Evolutionary conservation across 1,140 invertebrate species (phyloP), one percentile per base, ranked within the genome.

Genomic region (Drosophila sp.): DNA sequence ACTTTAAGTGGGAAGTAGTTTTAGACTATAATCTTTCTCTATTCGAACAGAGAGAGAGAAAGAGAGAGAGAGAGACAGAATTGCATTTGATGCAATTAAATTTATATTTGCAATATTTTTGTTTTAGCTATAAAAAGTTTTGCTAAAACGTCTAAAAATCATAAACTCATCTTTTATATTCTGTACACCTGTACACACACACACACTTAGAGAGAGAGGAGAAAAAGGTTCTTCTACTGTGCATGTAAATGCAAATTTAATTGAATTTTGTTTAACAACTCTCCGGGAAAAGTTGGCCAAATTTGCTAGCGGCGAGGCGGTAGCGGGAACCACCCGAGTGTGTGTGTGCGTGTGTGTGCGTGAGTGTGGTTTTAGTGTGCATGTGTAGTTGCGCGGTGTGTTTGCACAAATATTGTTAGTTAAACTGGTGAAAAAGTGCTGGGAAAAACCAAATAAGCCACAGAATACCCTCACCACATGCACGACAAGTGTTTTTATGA

Each of bases 161-260:
- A 58, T 35, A 25, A 5, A 25, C 32, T 35, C 30, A 32, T 58
- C 5, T 57, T 17, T 6, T 35, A 35, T 33, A 33, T 33, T n/a
- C 11, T n/a, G 30, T 7, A 35, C 55, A 30, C 29, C 32, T 23
- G 56, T 32, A 35, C 17, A 32, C 5, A 17, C 17, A 17, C 23
- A 7, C 11, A 27, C 29, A 23, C 17, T 17, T 17, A 17, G 17
- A 17, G 17, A 17, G 17, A 17, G 17, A 23, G 55, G 4, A 17
- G n/a, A 17, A 7, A 35, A 32, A 25, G 32, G 30, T 58, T 35
- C 11, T 58, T 35, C 11, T 58, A 27, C 44, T 35, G 56, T 58
- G 50, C 58, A 69, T 61, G 61, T 71, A 74, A 78, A 81, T 78
- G 62, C 67, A 70, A 85, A 86, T 72, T 74, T 76, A 86, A 86